Evolutionary conservation across 2,113 vertebrate genomes (phyloP), one percentile per base, ranked within the genome.

Genomic region (Hydropotes inermis): DNA sequence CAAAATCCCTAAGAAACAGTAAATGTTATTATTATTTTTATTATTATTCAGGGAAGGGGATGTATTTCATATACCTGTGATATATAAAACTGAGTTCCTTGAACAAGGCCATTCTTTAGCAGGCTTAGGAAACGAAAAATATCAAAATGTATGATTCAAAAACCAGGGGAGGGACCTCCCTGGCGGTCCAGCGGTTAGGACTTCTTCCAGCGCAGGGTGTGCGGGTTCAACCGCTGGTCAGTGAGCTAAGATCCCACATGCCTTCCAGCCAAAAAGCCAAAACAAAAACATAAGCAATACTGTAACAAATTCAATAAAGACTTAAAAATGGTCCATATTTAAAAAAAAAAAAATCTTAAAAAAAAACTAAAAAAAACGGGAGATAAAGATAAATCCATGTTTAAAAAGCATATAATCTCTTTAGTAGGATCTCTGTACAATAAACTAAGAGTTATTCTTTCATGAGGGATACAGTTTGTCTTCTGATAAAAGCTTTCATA

Each of bases 71-170:
- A 85, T 57, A 90, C 58, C 64, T 33, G 30, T 54, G 52, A 92
- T 47, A 92, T 81, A 92, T 83, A 97, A 96, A 95, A 90, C 70
- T 27, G 47, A 90, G 94, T 88, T 89, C 45, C 54, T 64, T 95
- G 12, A 97, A 92, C 1, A 89, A 6, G 45, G 16, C 60, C 30
- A 90, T 87, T 97, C 57, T 97, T 89, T 55, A 70, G 58, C 43
- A 87, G 60, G 79, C 87, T 30, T 33, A 95, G 7, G 60, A 92
- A 89, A 95, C n/a, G 27, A 95, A 96, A 97, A 96, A 50, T n/a
- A 92, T 7, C 30, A 79, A 84, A 81, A 76, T 67, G 6, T 16
- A 60, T 61, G n/a, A 97, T 74, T 21, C 17, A 81, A 92, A 87
- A 79, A 54, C 61, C 36, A 76, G 12, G 23, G 27, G 17, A 78